Conservation (phyloP, 2,888 invertebrate genomes). For the Callosobruchus maculatus region DNA sequence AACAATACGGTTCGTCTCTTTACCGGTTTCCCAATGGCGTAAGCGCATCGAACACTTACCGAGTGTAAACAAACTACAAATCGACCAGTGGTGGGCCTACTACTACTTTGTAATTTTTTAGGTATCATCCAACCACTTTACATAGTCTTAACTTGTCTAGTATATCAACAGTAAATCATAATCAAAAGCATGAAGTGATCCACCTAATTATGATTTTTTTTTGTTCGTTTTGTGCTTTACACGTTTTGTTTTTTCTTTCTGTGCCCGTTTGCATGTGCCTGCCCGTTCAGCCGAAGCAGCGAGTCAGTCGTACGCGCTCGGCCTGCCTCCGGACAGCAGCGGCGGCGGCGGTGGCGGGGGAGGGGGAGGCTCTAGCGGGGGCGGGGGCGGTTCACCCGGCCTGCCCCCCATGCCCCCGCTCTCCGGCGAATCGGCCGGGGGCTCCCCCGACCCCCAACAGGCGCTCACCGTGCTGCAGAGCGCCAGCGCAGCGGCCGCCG, state of each 20-base stretch:
- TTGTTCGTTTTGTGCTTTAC: not conserved
- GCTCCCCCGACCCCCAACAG: constrained; percentile 49
- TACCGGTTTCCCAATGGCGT: too few relatives aligned
- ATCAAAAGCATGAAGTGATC: not conserved
- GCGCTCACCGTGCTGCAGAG: constrained; percentile 58
- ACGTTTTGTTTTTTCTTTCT: constrained; percentile 32
- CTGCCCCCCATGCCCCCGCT: constrained; percentile 50
- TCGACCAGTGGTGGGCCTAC: too few relatives aligned
- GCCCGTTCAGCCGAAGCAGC: not conserved
- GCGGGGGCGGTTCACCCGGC: constrained; percentile 51
- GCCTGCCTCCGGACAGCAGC: too few relatives aligned
- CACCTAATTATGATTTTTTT: not conserved
- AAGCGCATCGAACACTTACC: too few relatives aligned
- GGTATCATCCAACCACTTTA: too few relatives aligned
- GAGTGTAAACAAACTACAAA: too few relatives aligned
- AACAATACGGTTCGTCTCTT: too few relatives aligned
- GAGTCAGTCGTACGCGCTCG: not conserved
- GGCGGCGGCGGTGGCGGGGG: constrained; percentile 48
- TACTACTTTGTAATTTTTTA: too few relatives aligned
- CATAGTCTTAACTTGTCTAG: too few relatives aligned
- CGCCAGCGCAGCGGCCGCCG: constrained; percentile 47
- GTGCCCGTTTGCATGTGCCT: constrained; percentile 16
- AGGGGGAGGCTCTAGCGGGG: constrained; percentile 45
- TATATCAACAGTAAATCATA: too few relatives aligned
- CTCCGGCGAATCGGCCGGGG: not conserved